These are phyloP conservation scores for Siphamia tubifer DNA, from an alignment of 2,113 vertebrate species.

Conservation along the genomic window DNA sequence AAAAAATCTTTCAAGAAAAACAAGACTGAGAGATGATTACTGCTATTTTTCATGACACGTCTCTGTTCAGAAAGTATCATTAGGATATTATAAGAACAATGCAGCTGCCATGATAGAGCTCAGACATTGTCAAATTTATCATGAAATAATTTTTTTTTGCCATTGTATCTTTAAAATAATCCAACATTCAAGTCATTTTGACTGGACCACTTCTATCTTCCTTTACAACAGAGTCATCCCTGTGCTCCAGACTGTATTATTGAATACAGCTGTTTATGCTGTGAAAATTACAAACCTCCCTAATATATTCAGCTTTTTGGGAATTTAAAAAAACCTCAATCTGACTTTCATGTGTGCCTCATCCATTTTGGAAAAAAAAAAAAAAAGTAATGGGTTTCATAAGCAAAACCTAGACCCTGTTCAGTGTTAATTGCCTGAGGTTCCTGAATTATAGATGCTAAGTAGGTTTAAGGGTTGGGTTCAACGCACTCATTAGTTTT, in stretches of 20 bases:
- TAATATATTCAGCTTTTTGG: too few relatives aligned
- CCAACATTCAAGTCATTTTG: conserved; percentile 27
- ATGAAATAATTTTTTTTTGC: too few relatives aligned
- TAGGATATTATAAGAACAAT: too few relatives aligned
- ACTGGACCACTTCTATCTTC: not conserved
- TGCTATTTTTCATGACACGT: too few relatives aligned
- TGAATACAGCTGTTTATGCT: not conserved
- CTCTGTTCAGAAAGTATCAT: too few relatives aligned
- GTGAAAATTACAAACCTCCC: too few relatives aligned
- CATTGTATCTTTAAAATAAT: conserved; percentile 3
- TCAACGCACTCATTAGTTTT: conserved; percentile 70
- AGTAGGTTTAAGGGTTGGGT: conserved; percentile 59
- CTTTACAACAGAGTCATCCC: not conserved
- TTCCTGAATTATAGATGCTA: conserved; percentile 72
- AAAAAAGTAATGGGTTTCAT: conserved; percentile 9
- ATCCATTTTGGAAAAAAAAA: not conserved
- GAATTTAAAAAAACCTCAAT: too few relatives aligned
- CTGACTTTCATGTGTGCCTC: too few relatives aligned
- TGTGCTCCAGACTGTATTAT: not conserved
- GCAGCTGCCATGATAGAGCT: too few relatives aligned
- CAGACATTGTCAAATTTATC: too few relatives aligned
- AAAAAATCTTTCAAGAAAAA: too few relatives aligned
- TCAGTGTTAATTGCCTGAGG: conserved; percentile 49
- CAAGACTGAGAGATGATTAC: too few relatives aligned
- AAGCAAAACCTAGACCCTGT: conserved; percentile 48